phyloP scores from a whole-genome alignment of 2,888 invertebrate species.

The Andrena dorsata region DNA sequence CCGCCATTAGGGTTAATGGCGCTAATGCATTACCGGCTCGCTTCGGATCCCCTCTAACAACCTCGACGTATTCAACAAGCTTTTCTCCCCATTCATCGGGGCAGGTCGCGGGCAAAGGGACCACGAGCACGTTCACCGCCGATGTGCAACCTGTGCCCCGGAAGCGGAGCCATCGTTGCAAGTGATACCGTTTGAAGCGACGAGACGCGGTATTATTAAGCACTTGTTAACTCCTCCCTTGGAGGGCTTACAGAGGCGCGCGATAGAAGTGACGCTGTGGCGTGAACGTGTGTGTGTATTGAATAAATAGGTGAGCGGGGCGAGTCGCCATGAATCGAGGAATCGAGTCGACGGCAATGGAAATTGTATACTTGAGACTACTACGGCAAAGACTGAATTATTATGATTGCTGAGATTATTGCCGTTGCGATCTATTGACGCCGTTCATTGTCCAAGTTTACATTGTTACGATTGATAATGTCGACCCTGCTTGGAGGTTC shows the following conservation, averaged over 20 bases:
- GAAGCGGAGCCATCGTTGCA: constrained; percentile 9
- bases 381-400: background rate
- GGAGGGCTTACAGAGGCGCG: background rate
- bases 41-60: background rate
- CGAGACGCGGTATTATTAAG: constrained; percentile 5
- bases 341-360: background rate
- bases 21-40: constrained; percentile 22
- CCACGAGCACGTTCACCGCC: background rate
- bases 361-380: background rate
- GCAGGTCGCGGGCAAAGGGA: background rate
- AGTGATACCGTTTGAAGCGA: constrained; percentile 9
- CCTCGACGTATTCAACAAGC: constrained; percentile 18
- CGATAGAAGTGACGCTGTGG: too few relatives aligned
- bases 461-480: background rate
- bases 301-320: background rate
- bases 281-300: background rate
- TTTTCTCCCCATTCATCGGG: background rate
- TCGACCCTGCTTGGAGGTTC: background rate
- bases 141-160: background rate
- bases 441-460: constrained; percentile 6
- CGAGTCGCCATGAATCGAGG: background rate
- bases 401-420: background rate
- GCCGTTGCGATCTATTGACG: background rate
- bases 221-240: background rate
- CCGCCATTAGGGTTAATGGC: constrained; percentile 33